These are phyloP conservation scores for Hydrotaea cyrtoneurina DNA, from an alignment of 2,888 invertebrate genomes.

Conservation along the genomic window DNA sequence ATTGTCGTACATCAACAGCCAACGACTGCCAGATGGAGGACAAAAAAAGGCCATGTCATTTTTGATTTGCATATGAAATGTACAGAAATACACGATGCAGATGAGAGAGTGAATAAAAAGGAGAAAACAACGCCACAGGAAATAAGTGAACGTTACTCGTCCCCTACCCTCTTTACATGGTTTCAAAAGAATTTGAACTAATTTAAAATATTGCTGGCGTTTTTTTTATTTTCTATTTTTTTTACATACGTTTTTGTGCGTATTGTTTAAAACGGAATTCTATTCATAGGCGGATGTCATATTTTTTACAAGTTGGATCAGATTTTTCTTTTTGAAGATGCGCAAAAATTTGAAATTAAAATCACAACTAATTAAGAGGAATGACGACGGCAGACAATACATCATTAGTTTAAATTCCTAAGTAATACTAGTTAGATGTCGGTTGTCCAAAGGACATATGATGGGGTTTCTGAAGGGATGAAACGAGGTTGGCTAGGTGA, in stretches of 20 bases:
- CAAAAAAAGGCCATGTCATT: conserved; percentile 40
- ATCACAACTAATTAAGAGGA: no score
- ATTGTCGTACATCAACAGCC: not conserved
- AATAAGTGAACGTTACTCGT: conserved; percentile 37
- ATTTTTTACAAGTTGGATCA: not conserved
- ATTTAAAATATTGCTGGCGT: conserved; percentile 42
- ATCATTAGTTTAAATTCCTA: no score
- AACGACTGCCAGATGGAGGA: not conserved
- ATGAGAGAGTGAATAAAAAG: conserved; percentile 30
- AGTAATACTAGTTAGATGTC: no score
- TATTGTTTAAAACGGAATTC: not conserved
- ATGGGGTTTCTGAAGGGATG: no score
- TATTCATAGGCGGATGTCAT: not conserved
- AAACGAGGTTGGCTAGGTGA: no score
- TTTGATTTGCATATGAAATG: conserved; percentile 60
- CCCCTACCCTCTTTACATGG: not conserved
- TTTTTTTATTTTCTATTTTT: not conserved
- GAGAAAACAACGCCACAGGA: conserved; percentile 53
- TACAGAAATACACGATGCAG: conserved; percentile 29
- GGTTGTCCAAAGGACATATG: no score
- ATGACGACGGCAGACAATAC: no score
- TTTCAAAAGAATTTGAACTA: conserved; percentile 43
- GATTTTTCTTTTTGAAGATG: not conserved
- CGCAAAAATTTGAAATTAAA: no score
- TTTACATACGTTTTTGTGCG: not conserved